Conservation (phyloP, 92 coral and sea anemone genomes). For the Siderastrea siderea region DNA sequence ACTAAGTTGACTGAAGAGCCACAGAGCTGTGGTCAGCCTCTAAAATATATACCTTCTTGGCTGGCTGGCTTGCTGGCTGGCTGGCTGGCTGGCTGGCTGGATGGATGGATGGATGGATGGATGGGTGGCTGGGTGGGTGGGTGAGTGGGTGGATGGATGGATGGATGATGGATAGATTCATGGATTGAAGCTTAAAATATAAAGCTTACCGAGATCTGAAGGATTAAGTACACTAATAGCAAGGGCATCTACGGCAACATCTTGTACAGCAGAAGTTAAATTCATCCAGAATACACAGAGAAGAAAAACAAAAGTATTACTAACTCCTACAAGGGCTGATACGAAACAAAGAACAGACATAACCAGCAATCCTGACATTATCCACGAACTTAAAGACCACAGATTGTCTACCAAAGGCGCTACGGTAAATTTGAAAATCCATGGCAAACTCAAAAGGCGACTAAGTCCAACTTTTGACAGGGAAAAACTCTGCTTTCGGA, state of each 20-base stretch:
- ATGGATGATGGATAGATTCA: neutral
- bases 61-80: too few species aligned
- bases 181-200: neutral
- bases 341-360: conserved; percentile 80
- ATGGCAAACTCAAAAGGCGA: conserved; percentile 93
- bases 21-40: too few species aligned
- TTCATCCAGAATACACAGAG: conserved; percentile 83
- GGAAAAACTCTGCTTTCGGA: conserved; percentile 80
- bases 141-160: too few species aligned
- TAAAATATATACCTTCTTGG: too few species aligned
- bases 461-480: conserved; percentile 86
- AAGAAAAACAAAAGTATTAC: conserved; percentile 48
- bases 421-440: conserved; percentile 89
- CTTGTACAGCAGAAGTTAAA: conserved; percentile 85
- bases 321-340: conserved; percentile 74
- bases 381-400: conserved; percentile 77
- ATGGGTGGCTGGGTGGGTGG: too few species aligned
- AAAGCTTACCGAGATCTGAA: conserved; percentile 89
- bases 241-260: conserved; percentile 92
- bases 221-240: conserved; percentile 73
- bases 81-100: too few species aligned
- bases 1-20: too few species aligned
- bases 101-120: too few species aligned
- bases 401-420: conserved; percentile 82
- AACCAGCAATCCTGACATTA: conserved; percentile 61